phyloP scores from a whole-genome alignment of 2,113 vertebrate genomes.

The Peromyscus maniculatus region DNA sequence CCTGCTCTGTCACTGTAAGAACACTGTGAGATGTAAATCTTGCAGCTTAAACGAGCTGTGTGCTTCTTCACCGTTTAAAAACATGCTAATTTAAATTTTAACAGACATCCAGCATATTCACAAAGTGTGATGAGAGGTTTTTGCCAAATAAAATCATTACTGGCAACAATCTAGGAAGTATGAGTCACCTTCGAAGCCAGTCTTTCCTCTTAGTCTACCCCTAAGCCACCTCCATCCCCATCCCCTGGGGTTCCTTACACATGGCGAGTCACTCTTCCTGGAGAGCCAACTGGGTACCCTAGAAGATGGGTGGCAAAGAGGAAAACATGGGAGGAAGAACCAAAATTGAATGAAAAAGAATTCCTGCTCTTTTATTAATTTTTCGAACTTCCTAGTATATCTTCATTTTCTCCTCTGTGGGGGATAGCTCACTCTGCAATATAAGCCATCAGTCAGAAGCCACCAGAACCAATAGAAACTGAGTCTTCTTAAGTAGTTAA shows the following conservation, averaged over 20 bases:
- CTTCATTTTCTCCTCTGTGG: background rate
- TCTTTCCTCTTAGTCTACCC: background rate
- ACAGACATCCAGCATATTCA: background rate
- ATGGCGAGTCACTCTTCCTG: conserved; percentile 70
- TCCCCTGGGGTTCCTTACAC: background rate
- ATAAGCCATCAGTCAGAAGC: background rate
- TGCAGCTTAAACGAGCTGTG: background rate
- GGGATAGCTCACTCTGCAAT: background rate
- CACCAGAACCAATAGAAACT: background rate
- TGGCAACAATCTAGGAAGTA: conserved; percentile 30
- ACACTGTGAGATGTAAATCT: background rate
- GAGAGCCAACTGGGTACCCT: conserved; percentile 30
- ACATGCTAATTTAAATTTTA: background rate
- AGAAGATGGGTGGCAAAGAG: conserved; percentile 36
- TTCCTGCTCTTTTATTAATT: background rate
- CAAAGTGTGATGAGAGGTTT: background rate
- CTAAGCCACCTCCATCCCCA: background rate
- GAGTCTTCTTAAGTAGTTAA: background rate
- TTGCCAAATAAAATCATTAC: conserved; percentile 54
- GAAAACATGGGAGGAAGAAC: conserved; percentile 1
- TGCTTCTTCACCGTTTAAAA: background rate
- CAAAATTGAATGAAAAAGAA: background rate
- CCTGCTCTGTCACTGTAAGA: background rate
- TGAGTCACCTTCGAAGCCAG: conserved; percentile 71
- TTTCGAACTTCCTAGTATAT: background rate